Evolutionary conservation across 2,888 invertebrate genomes (phyloP).

Genomic region (Heteromyza rotundicornis): DNA sequence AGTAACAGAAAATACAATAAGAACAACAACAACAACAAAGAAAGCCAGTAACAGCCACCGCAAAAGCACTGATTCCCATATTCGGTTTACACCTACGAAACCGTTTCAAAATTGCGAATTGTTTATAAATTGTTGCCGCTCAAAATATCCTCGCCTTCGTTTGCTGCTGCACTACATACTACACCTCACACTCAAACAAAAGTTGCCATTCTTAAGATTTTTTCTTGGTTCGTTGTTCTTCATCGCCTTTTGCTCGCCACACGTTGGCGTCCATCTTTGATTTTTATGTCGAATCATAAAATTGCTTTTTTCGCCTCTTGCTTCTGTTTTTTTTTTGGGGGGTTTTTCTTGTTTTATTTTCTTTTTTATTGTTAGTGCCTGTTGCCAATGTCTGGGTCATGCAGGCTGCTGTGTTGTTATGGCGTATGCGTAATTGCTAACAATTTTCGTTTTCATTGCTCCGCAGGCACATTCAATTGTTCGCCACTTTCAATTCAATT

Average conservation of each 20-base stretch:
- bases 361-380: neutral
- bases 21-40: too few relatives aligned
- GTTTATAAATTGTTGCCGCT: neutral
- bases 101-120: neutral
- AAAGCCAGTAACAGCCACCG: too few relatives aligned
- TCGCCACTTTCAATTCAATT: neutral
- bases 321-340: too few relatives aligned
- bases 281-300: neutral
- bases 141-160: neutral
- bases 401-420: too few relatives aligned
- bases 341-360: too few relatives aligned
- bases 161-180: too few relatives aligned
- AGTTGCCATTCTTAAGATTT: neutral
- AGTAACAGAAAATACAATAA: too few relatives aligned
- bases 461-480: neutral
- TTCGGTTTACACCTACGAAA: too few relatives aligned
- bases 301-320: neutral
- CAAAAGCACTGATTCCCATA: too few relatives aligned
- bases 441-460: neutral
- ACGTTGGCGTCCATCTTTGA: too few relatives aligned
- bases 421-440: constrained; percentile 2
- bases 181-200: neutral
- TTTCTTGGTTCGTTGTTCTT: too few relatives aligned
- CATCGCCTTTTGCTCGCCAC: neutral
- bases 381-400: neutral